phyloP scores from a whole-genome alignment of 2,797 vertebrate species.

The Typhlichthys eigenmanni region DNA sequence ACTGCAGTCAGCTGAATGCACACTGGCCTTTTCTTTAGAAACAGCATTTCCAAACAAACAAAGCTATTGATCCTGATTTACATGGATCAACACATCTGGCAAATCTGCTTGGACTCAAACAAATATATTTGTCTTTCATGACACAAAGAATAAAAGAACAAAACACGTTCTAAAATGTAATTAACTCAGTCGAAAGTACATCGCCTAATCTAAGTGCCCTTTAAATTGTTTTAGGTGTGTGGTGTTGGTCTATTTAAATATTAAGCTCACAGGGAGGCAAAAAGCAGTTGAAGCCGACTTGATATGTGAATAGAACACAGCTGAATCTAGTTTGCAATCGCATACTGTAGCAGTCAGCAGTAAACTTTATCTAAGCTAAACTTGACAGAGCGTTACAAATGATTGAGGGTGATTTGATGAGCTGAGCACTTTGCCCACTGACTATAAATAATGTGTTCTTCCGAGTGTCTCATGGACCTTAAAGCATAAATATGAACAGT shows the following conservation, averaged over 20 bases:
- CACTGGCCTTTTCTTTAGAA: slow-evolving; percentile 30
- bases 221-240: slow-evolving; percentile 22
- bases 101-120: slow-evolving; percentile 12
- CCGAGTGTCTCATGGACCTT: slow-evolving; percentile 2
- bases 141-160: background rate
- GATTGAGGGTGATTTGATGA: slow-evolving; percentile 34
- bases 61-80: slow-evolving; percentile 29
- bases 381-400: slow-evolving; percentile 40
- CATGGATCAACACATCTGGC: background rate
- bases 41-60: slow-evolving; percentile 37
- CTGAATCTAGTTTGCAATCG: slow-evolving; percentile 43
- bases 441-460: background rate
- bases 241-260: slow-evolving; percentile 5
- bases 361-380: slow-evolving; percentile 46
- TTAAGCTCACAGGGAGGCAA: slow-evolving; percentile 11
- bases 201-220: slow-evolving; percentile 12
- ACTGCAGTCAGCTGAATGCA: slow-evolving; percentile 63
- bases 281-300: background rate
- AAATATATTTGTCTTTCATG: background rate
- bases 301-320: slow-evolving; percentile 21
- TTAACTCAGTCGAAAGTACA: slow-evolving; percentile 3
- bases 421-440: slow-evolving; percentile 26
- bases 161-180: slow-evolving; percentile 3
- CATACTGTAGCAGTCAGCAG: slow-evolving; percentile 24
- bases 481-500: slow-evolving; percentile 1